Conservation (phyloP, 1,140 invertebrate species). For the Venturia canescens region DNA sequence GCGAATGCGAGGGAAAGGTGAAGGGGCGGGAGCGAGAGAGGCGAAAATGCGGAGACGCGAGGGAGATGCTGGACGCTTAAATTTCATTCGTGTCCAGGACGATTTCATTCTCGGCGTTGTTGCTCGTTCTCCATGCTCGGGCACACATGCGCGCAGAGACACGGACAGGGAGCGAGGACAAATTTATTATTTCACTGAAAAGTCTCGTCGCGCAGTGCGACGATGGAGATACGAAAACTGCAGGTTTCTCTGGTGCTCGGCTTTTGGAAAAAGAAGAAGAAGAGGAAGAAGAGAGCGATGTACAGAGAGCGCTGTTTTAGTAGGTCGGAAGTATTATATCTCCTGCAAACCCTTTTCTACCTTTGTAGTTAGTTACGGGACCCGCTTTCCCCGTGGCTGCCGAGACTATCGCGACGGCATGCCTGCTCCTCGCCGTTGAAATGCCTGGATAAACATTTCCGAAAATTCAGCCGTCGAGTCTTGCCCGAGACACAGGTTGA, state of each 20-base stretch:
- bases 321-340: slow-evolving; percentile 6
- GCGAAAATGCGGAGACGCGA: background rate
- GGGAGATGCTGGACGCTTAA: slow-evolving; percentile 12
- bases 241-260: background rate
- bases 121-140: background rate
- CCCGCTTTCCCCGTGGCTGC: background rate
- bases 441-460: slow-evolving; percentile 28
- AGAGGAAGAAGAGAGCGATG: background rate
- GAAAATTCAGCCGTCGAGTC: background rate
- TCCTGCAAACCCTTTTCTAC: background rate
- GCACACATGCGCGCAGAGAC: too few species aligned
- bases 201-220: slow-evolving; percentile 17
- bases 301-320: background rate
- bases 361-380: background rate
- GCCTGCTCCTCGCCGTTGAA: background rate
- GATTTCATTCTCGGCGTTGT: slow-evolving; percentile 34
- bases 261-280: background rate
- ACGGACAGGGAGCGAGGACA: slow-evolving; percentile 5
- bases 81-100: slow-evolving; percentile 38
- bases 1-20: too few species aligned
- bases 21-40: background rate
- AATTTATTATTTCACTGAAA: slow-evolving; percentile 31
- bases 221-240: slow-evolving; percentile 26
- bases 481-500: background rate
- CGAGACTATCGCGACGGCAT: background rate